phyloP scores from a whole-genome alignment of 2,113 vertebrate genomes.

The Cyprinus carpio region DNA sequence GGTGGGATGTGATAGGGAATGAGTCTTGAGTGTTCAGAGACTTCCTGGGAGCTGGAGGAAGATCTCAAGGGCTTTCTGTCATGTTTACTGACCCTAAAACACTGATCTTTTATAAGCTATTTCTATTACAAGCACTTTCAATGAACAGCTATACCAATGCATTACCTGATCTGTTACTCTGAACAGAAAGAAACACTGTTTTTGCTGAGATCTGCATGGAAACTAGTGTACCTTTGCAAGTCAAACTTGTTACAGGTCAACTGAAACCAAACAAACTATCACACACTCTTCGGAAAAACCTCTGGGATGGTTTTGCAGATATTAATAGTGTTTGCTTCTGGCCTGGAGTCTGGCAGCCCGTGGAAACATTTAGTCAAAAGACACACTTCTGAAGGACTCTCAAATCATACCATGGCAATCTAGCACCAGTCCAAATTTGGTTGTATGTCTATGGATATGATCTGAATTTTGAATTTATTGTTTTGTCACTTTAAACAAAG shows the following conservation, averaged over 20 bases:
- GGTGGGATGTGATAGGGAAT: conserved; percentile 65
- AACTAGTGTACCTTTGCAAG: conserved; percentile 63
- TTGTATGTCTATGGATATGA: conserved; percentile 61
- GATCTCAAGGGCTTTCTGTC: conserved; percentile 66
- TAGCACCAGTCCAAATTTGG: not conserved
- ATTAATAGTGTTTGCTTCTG: conserved; percentile 48
- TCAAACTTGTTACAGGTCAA: conserved; percentile 52
- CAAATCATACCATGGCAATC: not conserved
- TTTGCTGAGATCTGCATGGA: not conserved
- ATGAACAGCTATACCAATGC: not conserved
- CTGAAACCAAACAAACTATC: conserved; percentile 60
- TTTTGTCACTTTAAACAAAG: conserved; percentile 53
- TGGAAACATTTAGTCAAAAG: not conserved
- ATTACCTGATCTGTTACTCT: not conserved
- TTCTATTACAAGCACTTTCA: not conserved
- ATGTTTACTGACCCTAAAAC: conserved; percentile 47
- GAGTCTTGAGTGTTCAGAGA: conserved; percentile 54
- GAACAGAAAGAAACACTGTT: not conserved
- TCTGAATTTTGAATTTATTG: conserved; percentile 18
- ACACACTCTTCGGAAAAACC: conserved; percentile 41
- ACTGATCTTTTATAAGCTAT: not conserved
- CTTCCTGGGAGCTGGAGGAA: conserved; percentile 57
- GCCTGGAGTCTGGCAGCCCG: not conserved
- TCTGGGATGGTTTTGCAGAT: conserved; percentile 29
- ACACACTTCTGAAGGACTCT: too few species aligned